A percentile compares a stretch with the other conserved stretches of the same genome.
These are phyloP conservation scores for Nebria ingens DNA, from an alignment of 1,140 invertebrate species.

Conservation along the genomic window DNA sequence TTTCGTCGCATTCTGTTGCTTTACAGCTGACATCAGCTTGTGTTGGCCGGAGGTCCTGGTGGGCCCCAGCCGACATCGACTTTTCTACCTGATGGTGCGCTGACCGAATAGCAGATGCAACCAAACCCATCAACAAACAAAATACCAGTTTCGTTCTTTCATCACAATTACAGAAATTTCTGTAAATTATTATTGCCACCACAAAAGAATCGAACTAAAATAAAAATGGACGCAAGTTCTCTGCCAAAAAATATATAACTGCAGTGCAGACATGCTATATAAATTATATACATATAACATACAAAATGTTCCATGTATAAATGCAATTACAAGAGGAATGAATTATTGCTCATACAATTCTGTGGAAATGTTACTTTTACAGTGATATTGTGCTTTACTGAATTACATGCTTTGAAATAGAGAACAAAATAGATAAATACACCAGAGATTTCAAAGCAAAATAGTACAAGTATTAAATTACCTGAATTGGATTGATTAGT, in stretches of 20 bases:
- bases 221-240: not conserved
- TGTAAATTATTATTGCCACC: not conserved
- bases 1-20: too few species aligned
- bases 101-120: not conserved
- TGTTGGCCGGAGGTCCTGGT: not conserved
- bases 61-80: not conserved
- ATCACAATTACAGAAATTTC: not conserved
- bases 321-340: too few species aligned
- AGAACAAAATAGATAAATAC: too few species aligned
- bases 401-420: too few species aligned
- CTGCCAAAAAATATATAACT: not conserved
- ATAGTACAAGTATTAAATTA: too few species aligned
- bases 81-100: not conserved
- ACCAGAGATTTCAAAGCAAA: too few species aligned
- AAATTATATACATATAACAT: not conserved
- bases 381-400: too few species aligned
- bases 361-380: not conserved
- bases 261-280: not conserved
- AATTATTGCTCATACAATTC: not conserved
- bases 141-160: not conserved
- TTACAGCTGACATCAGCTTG: not conserved
- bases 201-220: not conserved
- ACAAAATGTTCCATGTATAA: not conserved
- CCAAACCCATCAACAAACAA: not conserved
- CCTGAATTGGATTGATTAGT: too few species aligned